These are phyloP conservation scores for Saccostrea glomerata DNA, from an alignment of 1,140 invertebrate genomes.

Conservation along the genomic window DNA sequence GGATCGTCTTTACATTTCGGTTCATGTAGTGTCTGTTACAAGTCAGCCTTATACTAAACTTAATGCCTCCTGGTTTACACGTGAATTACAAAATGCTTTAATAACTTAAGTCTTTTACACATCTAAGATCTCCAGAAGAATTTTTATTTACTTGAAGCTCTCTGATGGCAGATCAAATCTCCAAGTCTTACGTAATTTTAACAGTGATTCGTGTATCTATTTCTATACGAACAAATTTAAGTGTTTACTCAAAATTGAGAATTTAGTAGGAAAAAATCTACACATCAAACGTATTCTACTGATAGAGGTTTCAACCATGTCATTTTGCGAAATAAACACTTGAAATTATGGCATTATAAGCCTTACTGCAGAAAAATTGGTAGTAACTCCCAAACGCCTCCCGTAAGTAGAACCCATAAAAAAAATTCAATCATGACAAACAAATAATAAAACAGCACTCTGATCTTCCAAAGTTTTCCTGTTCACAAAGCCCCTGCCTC, in stretches of 20 bases:
- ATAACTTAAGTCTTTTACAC: not conserved
- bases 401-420: not conserved
- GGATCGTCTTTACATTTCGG: not conserved
- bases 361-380: not conserved
- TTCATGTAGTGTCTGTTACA: constrained; percentile 5
- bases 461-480: too few species aligned
- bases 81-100: constrained; percentile 25
- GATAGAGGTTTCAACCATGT: not conserved
- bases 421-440: not conserved
- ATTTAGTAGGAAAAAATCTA: not conserved
- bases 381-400: not conserved
- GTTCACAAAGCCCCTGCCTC: too few species aligned
- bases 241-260: not conserved
- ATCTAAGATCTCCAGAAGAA: not conserved
- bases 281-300: not conserved
- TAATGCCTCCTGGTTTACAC: constrained; percentile 21
- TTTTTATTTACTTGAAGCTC: constrained; percentile 8
- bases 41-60: not conserved
- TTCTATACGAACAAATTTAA: not conserved
- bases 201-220: constrained; percentile 1
- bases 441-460: not conserved
- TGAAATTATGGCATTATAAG: not conserved
- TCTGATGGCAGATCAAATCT: constrained; percentile 27
- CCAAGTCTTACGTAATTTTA: constrained; percentile 22
- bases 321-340: not conserved